Evolutionary conservation across 35 echinoderm and acorn worm species (phyloP).

Genomic region (Apostichopus japonicus): DNA sequence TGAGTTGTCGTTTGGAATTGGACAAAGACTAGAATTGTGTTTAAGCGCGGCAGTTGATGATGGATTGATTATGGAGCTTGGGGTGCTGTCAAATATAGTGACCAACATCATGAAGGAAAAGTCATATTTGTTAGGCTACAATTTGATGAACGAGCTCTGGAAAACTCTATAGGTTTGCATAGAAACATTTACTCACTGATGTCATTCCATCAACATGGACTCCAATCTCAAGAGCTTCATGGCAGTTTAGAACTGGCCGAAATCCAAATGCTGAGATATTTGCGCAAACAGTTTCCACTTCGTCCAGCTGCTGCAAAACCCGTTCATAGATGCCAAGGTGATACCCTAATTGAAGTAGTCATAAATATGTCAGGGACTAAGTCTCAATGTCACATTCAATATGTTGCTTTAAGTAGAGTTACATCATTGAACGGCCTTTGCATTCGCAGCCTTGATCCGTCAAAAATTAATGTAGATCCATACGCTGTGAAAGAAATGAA

Average conservation of each 20-base stretch:
- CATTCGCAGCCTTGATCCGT: conserved; percentile 8
- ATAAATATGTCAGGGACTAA: conserved; percentile 33
- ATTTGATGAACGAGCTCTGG: conserved; percentile 13
- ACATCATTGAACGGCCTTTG: conserved; percentile 11
- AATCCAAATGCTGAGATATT: neutral
- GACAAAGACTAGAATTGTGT: neutral
- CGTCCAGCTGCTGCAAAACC: conserved; percentile 48
- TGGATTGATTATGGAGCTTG: conserved; percentile 51
- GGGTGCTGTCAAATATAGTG: conserved; percentile 21
- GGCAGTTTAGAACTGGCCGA: conserved; percentile 34
- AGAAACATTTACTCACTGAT: no score
- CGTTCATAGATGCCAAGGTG: conserved; percentile 62
- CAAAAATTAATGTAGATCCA: conserved; percentile 6
- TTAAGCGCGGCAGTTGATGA: conserved; percentile 39
- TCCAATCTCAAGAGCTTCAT: neutral
- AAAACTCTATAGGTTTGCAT: no score
- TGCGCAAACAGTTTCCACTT: conserved; percentile 52
- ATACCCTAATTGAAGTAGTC: conserved; percentile 37
- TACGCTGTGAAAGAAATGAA: conserved; percentile 17
- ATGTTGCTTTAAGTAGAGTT: conserved; percentile 51
- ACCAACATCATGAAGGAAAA: neutral
- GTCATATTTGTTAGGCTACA: conserved; percentile 27
- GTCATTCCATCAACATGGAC: neutral
- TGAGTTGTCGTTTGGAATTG: conserved; percentile 8
- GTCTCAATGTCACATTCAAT: conserved; percentile 1